Conservation (phyloP, 2,113 vertebrate species). For the Cepphus grylle region DNA sequence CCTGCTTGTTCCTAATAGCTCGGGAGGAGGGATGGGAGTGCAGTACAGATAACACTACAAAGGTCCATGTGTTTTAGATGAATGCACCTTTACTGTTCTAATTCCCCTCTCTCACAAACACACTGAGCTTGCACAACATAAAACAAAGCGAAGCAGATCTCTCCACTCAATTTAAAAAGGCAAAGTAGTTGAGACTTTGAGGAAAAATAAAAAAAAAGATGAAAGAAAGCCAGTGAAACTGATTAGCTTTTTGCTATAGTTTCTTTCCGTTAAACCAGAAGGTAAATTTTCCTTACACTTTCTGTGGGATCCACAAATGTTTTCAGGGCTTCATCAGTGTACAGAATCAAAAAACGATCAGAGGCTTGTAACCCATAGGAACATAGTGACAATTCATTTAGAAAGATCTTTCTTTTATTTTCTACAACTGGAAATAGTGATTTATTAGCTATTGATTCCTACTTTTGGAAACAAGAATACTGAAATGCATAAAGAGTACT, state of each 20-base stretch:
- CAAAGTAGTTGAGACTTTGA: conserved; percentile 69
- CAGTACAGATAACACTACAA: conserved; percentile 63
- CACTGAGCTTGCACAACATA: conserved; percentile 70
- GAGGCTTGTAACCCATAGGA: conserved; percentile 43
- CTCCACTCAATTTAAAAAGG: conserved; percentile 67
- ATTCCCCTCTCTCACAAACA: conserved; percentile 75
- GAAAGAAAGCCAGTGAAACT: conserved; percentile 70
- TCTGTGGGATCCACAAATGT: conserved; percentile 60
- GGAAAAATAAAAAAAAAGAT: conserved; percentile 68
- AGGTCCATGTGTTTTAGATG: conserved; percentile 66
- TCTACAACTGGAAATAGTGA: conserved; percentile 65
- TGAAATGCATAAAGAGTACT: conserved; percentile 68
- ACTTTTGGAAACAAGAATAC: conserved; percentile 37
- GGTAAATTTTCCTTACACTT: conserved; percentile 56
- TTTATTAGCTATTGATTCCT: conserved; percentile 45
- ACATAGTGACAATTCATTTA: conserved; percentile 53
- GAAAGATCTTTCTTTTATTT: conserved; percentile 63
- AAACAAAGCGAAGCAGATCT: conserved; percentile 71
- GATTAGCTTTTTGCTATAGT: conserved; percentile 70
- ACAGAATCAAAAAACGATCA: conserved; percentile 30
- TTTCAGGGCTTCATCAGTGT: conserved; percentile 58
- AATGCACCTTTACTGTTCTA: conserved; percentile 74
- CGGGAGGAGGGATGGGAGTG: not conserved
- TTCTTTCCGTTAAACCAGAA: conserved; percentile 47
- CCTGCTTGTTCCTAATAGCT: not conserved